These are phyloP conservation scores for Bungarus multicinctus DNA, from an alignment of 2,113 vertebrate genomes.

Conservation along the genomic window DNA sequence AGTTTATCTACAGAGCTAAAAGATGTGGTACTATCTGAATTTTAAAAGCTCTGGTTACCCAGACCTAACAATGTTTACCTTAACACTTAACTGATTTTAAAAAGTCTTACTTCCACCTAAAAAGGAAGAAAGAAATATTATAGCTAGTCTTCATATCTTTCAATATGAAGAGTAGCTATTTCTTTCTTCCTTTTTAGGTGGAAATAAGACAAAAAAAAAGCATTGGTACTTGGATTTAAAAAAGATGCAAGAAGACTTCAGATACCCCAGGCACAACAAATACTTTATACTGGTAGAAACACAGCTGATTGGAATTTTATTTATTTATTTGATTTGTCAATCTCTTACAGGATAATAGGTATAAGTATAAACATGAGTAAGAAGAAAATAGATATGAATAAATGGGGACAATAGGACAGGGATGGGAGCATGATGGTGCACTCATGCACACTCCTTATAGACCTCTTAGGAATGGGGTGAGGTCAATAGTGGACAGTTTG, in stretches of 20 bases:
- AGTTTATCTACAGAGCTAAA: background rate
- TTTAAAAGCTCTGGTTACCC: background rate
- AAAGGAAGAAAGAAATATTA: background rate
- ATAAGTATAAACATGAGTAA: too few relatives aligned
- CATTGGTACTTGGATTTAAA: background rate
- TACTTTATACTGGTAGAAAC: background rate
- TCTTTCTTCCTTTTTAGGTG: background rate
- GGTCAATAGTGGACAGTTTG: too few relatives aligned
- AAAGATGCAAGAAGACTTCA: background rate
- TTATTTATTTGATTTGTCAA: too few relatives aligned
- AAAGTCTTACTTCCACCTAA: background rate
- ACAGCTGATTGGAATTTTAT: background rate
- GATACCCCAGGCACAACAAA: background rate
- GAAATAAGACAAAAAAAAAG: too few relatives aligned
- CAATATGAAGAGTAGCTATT: too few relatives aligned
- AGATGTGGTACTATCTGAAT: background rate
- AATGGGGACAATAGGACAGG: too few relatives aligned
- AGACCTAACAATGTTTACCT: background rate
- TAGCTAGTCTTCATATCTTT: background rate
- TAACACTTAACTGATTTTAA: background rate
- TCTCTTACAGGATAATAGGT: too few relatives aligned
- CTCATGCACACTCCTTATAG: too few relatives aligned
- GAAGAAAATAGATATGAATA: too few relatives aligned
- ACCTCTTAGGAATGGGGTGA: too few relatives aligned
- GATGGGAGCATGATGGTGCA: too few relatives aligned